A percentile compares a stretch with the other conserved stretches of the same genome.
phyloP scores from a whole-genome alignment of 37 sponge, comb jelly and placozoan species.

The Oscarella lobularis region DNA sequence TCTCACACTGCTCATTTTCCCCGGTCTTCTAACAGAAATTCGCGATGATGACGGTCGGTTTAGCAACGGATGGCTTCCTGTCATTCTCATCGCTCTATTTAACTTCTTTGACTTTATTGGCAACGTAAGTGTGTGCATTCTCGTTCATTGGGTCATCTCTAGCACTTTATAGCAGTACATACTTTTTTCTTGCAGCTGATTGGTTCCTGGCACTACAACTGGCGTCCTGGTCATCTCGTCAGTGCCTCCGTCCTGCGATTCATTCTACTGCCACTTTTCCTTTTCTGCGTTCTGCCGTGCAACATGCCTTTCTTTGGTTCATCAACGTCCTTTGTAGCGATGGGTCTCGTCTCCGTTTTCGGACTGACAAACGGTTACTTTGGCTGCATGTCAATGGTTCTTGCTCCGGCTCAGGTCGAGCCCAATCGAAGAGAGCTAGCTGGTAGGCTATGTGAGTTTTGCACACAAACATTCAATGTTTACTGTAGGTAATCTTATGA shows the following conservation, averaged over 20 bases:
- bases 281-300: slow-evolving; percentile 58
- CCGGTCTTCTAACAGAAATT: slow-evolving; percentile 51
- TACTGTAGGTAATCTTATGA: slow-evolving; percentile 49
- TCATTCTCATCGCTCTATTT: slow-evolving; percentile 59
- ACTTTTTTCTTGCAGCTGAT: slow-evolving; percentile 16
- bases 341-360: slow-evolving; percentile 20
- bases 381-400: slow-evolving; percentile 49
- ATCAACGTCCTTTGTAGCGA: slow-evolving; percentile 10
- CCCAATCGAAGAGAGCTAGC: slow-evolving; percentile 45
- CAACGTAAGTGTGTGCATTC: slow-evolving; percentile 19
- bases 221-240: slow-evolving; percentile 33
- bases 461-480: too few species aligned
- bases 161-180: too few species aligned
- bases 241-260: slow-evolving; percentile 15
- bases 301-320: slow-evolving; percentile 31
- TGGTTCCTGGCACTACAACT: slow-evolving; percentile 16
- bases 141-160: background rate
- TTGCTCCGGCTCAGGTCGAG: slow-evolving; percentile 28
- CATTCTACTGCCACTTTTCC: slow-evolving; percentile 48
- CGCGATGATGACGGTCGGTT: too few species aligned
- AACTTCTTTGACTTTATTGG: slow-evolving; percentile 51
- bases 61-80: slow-evolving; percentile 66
- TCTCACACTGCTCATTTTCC: slow-evolving; percentile 68
- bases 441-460: too few species aligned
- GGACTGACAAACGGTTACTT: slow-evolving; percentile 72